Conservation (phyloP, 2,888 invertebrate species). For the Zootermopsis nevadensis region DNA sequence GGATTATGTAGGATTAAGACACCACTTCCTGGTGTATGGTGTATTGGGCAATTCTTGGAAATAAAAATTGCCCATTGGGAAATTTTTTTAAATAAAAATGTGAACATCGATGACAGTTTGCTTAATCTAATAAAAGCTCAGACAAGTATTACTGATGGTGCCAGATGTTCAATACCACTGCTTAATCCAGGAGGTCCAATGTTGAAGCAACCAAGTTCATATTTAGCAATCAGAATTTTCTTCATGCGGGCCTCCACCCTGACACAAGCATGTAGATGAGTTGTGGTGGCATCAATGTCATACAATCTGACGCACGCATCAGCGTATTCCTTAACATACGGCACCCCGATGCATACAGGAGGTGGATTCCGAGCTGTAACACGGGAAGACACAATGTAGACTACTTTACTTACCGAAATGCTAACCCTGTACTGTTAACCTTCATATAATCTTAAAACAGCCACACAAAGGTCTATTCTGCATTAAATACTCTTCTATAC, state of each 20-base stretch:
- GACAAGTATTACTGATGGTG: not conserved
- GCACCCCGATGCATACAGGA: conserved; percentile 58
- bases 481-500: no score
- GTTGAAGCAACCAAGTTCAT: conserved; percentile 57
- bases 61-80: no score
- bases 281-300: conserved; percentile 55
- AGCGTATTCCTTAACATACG: conserved; percentile 56
- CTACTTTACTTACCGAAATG: not conserved
- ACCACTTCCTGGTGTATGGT: no score
- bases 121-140: not conserved
- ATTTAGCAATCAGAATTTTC: conserved; percentile 50
- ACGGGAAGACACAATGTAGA: not conserved
- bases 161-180: not conserved
- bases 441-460: not conserved
- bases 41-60: no score
- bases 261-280: conserved; percentile 57
- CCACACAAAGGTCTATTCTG: not conserved
- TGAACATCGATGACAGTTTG: not conserved
- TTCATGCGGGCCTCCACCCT: conserved; percentile 54
- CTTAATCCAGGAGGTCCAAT: conserved; percentile 47
- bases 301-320: conserved; percentile 57
- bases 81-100: no score
- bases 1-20: no score
- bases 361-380: conserved; percentile 59
- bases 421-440: not conserved